Conservation (phyloP, 2,888 invertebrate species). For the Itoplectis maculator region DNA sequence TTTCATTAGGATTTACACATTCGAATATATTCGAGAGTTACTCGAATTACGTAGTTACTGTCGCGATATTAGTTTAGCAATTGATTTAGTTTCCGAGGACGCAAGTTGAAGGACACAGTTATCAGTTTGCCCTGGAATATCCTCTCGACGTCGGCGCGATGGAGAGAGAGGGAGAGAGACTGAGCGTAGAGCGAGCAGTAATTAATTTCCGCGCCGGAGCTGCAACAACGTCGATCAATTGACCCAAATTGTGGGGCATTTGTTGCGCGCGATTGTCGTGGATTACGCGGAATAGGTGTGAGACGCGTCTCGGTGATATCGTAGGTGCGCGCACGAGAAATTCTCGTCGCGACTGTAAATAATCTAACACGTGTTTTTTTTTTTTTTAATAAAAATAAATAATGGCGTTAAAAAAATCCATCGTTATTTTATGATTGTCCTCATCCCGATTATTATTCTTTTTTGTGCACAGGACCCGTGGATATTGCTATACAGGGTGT, state of each 20-base stretch:
- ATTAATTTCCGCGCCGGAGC: neutral
- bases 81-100: neutral
- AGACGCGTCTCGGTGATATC: neutral
- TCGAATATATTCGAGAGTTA: neutral
- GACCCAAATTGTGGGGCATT: neutral
- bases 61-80: neutral
- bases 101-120: conserved; percentile 2
- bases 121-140: neutral
- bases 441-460: neutral
- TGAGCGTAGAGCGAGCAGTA: neutral
- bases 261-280: neutral
- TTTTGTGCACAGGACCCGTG: neutral
- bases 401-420: neutral
- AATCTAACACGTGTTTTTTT: neutral
- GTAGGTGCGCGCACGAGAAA: neutral
- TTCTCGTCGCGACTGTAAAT: neutral
- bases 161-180: too few relatives aligned
- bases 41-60: neutral
- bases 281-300: neutral
- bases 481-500: too few relatives aligned
- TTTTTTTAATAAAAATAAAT: neutral
- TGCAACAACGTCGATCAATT: neutral
- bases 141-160: neutral
- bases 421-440: neutral
- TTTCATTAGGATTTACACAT: neutral